These are phyloP conservation scores for Bubo scandiacus DNA, from an alignment of 2,113 vertebrate species.

Conservation along the genomic window DNA sequence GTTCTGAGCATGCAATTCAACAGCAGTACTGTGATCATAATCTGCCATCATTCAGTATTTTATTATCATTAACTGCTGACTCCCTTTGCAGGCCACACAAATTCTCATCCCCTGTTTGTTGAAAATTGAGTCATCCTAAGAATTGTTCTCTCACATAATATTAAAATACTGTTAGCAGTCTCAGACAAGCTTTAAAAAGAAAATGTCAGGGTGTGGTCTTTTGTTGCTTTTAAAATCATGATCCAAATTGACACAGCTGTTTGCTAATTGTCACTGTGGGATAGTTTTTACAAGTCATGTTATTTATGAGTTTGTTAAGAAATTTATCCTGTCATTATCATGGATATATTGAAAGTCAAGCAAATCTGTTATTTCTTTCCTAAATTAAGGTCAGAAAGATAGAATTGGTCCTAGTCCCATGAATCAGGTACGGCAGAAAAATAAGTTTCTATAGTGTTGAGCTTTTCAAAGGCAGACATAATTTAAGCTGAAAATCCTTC, in stretches of 20 bases:
- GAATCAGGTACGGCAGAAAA: not conserved
- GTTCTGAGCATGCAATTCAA: not conserved
- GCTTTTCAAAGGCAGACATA: not conserved
- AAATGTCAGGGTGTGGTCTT: not conserved
- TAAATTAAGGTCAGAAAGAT: not conserved
- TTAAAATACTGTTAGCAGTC: not conserved
- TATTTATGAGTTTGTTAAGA: not conserved
- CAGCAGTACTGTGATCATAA: not conserved
- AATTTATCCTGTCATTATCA: not conserved
- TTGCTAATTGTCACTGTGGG: not conserved
- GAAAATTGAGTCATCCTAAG: not conserved
- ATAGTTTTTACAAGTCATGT: not conserved
- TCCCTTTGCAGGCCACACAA: not conserved
- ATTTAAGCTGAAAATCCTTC: not conserved
- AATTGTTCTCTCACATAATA: not conserved
- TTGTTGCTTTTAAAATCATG: not conserved
- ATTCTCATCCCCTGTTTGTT: not conserved
- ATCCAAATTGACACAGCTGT: not conserved
- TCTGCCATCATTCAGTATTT: not conserved
- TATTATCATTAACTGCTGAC: not conserved
- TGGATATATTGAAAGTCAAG: not conserved
- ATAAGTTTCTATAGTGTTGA: not conserved
- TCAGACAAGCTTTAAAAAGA: not conserved
- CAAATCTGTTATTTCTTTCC: not conserved
- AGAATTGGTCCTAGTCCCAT: not conserved